Base-by-base conservation (phyloP, 35 echinoderm and acorn worm genomes). In the Strongylocentrotus purpuratus region DNA sequence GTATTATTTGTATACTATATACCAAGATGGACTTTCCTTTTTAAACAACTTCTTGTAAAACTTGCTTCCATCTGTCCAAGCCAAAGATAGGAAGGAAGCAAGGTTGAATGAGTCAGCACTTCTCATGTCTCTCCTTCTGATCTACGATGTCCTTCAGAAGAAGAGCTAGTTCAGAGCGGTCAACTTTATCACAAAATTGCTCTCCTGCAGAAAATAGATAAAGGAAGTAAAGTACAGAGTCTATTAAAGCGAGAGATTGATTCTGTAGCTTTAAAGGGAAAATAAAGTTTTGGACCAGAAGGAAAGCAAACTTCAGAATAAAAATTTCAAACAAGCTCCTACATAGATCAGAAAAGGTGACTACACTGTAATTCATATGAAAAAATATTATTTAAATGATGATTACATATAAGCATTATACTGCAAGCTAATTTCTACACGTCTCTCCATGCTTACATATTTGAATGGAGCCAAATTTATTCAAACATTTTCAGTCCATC, bases 121-220 rank as follows among this genome's bases (percentile, higher is more conserved):
- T 78, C 25, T n/a, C 65, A 78, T n/a, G 65, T n/a, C 22, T 22
- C 20, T 78, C 65, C 87, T 89, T 89, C 33, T 45, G 31, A 32
- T 93, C 91, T 33, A 93, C 91, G 32, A 93, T 58, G 46, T 58
- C 91, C 91, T 93, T 93, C 11, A 93, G 91, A 31, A 93, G 91
- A 31, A 93, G 91, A 5, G 91, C 91, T 25, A 93, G 91, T 46
- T 93, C 32, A 5, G 91, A 93, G 15, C 48, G 91, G 48, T 93
- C 91, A 17, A 93, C 91, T 46, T 93, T 52, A 33, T 93, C 18
- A 15, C 17, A 33, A 93, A 93, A 93, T 33, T 93, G 91, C 31
- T 93, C 12, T 48, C 91, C 91, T 93, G 91, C 15, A 93, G 25
- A 47, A 47, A 58, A 55, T 9, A 48, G 5, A 58, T 2, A 93